These are phyloP conservation scores for Taenaris catops DNA, from an alignment of 2,888 invertebrate species.

Conservation along the genomic window DNA sequence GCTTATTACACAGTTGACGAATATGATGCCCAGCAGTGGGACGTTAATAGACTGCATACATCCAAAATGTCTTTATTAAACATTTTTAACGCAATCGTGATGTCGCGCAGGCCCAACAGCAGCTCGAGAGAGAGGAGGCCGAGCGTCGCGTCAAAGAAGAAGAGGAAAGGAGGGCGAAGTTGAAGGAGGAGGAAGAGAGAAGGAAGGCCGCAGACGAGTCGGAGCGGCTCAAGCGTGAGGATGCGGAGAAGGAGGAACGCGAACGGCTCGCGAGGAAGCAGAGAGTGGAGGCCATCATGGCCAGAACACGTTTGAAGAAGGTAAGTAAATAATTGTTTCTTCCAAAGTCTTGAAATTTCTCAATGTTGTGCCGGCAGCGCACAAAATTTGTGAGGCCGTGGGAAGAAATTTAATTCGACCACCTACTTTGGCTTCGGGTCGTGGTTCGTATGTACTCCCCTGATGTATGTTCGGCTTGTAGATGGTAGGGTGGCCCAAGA, in stretches of 20 bases:
- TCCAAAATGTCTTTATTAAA: no score
- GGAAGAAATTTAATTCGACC: no score
- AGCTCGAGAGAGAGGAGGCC: conserved; percentile 83
- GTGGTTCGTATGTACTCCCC: no score
- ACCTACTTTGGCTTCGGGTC: no score
- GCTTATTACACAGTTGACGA: no score
- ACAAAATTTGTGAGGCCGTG: conserved; percentile 68
- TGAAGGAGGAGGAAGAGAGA: conserved; percentile 84
- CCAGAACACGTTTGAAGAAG: conserved; percentile 85
- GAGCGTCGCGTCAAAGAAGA: conserved; percentile 88
- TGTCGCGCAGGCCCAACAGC: conserved; percentile 74
- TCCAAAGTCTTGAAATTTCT: not conserved
- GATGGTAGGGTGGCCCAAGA: no score
- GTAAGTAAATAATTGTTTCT: conserved; percentile 30
- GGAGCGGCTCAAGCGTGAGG: conserved; percentile 89
- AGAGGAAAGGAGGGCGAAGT: conserved; percentile 82
- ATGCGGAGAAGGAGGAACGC: conserved; percentile 93
- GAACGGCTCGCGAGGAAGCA: conserved; percentile 93
- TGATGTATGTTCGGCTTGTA: no score
- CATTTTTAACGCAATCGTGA: no score
- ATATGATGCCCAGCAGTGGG: no score
- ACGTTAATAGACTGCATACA: no score
- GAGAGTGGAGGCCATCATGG: conserved; percentile 96
- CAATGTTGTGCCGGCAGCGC: conserved; percentile 42
- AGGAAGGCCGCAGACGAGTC: conserved; percentile 91